phyloP scores from a whole-genome alignment of 1,140 invertebrate genomes.

The Helicoverpa zea region DNA sequence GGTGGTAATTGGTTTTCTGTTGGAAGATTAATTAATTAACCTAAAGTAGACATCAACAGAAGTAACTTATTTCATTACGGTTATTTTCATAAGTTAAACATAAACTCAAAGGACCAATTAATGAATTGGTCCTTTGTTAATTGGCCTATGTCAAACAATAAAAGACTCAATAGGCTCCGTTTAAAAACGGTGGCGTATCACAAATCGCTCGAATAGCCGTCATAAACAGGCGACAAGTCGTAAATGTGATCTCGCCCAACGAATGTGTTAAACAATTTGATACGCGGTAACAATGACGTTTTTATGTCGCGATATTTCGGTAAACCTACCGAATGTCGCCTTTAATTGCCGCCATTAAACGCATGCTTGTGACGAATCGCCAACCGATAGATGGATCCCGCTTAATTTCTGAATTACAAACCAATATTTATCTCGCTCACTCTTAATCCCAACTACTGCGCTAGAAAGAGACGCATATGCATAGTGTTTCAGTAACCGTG shows the following conservation, averaged over 20 bases:
- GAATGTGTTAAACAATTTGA: slow-evolving; percentile 80
- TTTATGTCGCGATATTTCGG: slow-evolving; percentile 81
- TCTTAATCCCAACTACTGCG: slow-evolving; percentile 31
- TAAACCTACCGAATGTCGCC: slow-evolving; percentile 71
- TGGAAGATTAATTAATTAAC: neutral
- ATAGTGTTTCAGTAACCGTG: slow-evolving; percentile 51
- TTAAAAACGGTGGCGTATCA: slow-evolving; percentile 48
- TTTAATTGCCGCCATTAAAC: slow-evolving; percentile 83
- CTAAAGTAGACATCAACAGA: neutral
- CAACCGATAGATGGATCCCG: slow-evolving; percentile 70
- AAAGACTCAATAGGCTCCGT: neutral
- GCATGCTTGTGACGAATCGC: slow-evolving; percentile 75
- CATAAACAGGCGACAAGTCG: slow-evolving; percentile 68
- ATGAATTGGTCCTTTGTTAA: neutral
- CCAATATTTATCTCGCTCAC: slow-evolving; percentile 59
- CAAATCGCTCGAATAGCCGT: slow-evolving; percentile 63
- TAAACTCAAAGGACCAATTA: slow-evolving; percentile 18
- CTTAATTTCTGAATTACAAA: slow-evolving; percentile 60
- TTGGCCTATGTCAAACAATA: too few relatives aligned
- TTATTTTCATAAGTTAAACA: slow-evolving; percentile 27
- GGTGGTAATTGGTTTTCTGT: neutral
- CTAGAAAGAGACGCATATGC: slow-evolving; percentile 58
- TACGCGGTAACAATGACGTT: slow-evolving; percentile 74
- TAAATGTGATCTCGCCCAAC: slow-evolving; percentile 63
- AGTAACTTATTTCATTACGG: neutral